A percentile compares a stretch with the other conserved stretches of the same genome.
phyloP scores from a whole-genome alignment of 2,113 vertebrate genomes.

The Lutjanus erythropterus region DNA sequence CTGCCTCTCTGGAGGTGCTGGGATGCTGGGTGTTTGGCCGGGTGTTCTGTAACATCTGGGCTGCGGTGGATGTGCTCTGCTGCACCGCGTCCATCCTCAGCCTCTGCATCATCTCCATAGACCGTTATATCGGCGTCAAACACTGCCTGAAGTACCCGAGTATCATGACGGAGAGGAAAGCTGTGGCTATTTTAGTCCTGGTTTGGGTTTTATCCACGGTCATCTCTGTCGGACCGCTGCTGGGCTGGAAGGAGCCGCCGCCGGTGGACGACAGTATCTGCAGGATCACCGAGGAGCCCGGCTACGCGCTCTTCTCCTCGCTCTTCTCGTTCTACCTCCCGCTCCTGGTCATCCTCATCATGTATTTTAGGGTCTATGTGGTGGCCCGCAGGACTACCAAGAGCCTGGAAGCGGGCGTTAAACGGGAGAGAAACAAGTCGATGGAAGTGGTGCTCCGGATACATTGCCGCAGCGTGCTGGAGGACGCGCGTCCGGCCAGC shows the following conservation, averaged over 20 bases:
- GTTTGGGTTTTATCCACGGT: conserved; percentile 94
- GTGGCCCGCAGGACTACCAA: conserved; percentile 95
- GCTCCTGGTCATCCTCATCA: conserved; percentile 94
- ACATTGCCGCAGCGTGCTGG: conserved; percentile 90
- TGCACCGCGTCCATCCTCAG: conserved; percentile 99
- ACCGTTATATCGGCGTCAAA: conserved; percentile 97
- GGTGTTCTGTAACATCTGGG: conserved; percentile 98
- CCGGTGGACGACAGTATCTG: conserved; percentile 92
- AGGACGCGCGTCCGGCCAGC: conserved; percentile 83
- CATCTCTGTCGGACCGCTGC: conserved; percentile 95
- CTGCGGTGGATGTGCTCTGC: conserved; percentile 97
- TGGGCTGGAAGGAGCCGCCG: conserved; percentile 98
- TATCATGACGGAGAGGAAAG: conserved; percentile 96
- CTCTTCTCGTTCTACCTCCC: conserved; percentile 98
- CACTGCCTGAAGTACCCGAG: conserved; percentile 96
- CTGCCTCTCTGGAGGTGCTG: conserved; percentile 94
- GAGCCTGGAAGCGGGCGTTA: conserved; percentile 96
- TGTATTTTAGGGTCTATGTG: conserved; percentile 97
- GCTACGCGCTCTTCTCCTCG: conserved; percentile 97
- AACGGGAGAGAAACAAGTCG: conserved; percentile 93
- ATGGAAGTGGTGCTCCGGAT: conserved; percentile 96
- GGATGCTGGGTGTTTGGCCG: conserved; percentile 97
- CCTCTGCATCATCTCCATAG: conserved; percentile 97
- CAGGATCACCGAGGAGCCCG: conserved; percentile 95
- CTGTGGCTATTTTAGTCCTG: conserved; percentile 89